Conservation (phyloP, 1,140 invertebrate genomes). For the Hyposmocoma kahamanoa region DNA sequence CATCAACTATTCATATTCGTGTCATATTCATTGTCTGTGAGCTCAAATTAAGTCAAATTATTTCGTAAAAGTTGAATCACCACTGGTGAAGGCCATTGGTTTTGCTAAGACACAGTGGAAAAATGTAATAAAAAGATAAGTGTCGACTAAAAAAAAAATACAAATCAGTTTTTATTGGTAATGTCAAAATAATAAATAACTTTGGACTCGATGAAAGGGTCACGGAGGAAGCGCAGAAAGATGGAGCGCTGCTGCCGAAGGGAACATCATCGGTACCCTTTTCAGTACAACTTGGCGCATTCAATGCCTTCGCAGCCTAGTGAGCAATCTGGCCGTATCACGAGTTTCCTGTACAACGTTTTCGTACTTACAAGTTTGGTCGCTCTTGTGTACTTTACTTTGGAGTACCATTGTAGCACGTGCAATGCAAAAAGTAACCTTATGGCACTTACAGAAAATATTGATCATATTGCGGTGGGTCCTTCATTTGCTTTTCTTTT, state of each 20-base stretch:
- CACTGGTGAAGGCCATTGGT: too few relatives aligned
- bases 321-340: slow-evolving; percentile 7
- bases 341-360: slow-evolving; percentile 31
- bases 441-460: slow-evolving; percentile 29
- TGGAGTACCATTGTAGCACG: slow-evolving; percentile 42
- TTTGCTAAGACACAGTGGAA: too few relatives aligned
- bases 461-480: slow-evolving; percentile 44
- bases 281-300: background rate
- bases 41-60: too few relatives aligned
- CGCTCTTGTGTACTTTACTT: slow-evolving; percentile 34
- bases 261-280: background rate
- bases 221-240: slow-evolving; percentile 3
- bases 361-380: slow-evolving; percentile 37
- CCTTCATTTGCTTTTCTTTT: background rate
- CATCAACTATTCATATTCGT: too few relatives aligned
- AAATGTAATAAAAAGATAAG: too few relatives aligned
- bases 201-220: background rate
- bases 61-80: too few relatives aligned
- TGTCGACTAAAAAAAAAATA: too few relatives aligned
- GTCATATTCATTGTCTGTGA: too few relatives aligned
- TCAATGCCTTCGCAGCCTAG: background rate
- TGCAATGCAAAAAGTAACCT: slow-evolving; percentile 35
- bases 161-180: background rate
- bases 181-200: background rate
- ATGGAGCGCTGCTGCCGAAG: slow-evolving; percentile 38